Base-by-base conservation (phyloP, 2,888 invertebrate species). In the Eupithecia pulchellata region DNA sequence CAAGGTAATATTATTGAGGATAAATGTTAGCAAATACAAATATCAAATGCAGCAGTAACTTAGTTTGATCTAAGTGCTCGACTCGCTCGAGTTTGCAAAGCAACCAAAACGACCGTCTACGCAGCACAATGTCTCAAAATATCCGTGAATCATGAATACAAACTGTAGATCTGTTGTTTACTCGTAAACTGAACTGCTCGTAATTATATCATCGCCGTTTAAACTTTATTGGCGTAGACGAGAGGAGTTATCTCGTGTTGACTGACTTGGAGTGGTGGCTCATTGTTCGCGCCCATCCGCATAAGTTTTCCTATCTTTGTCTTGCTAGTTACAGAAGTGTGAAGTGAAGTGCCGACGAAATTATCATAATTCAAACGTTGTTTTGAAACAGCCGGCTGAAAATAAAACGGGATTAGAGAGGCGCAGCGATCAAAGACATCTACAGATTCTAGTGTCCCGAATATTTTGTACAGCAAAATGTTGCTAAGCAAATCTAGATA, bases 141-240 rank as follows among this genome's bases (percentile, higher is more conserved):
- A 79, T 77, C 75, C 76, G 74, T 81, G 81, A 83, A 75, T 82
- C 79, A 82, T 79, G 77, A 75, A 81, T 80, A 78, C 80, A 79
- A 80, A 81, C 79, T 73, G 71, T 71, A 75, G 75, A 80, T 80
- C 76, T 77, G 75, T 78, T 80, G 80, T 81, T 81, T 77, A 75
- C 75, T 75, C 74, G 78, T 79, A 78, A 77, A 78, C 78, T 79
- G 78, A 77, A 79, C 81, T 77, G 72, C 71, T 77, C 77, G 75
- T 79, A 79, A 79, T 78, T 79, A 78, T 78, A 77, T 79, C 76
- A 78, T 77, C 71, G 74, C 75, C 72, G 77, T 77, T 80, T 78
- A 76, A 77, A 79, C 77, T 82, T 78, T 75, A 82, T 79, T 80
- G 78, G 75, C 69, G 75, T 71, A 77, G 77, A 75, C 78, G 77